Base-by-base conservation (phyloP, 2,797 vertebrate genomes). In the Synaphobranchus kaupii region DNA sequence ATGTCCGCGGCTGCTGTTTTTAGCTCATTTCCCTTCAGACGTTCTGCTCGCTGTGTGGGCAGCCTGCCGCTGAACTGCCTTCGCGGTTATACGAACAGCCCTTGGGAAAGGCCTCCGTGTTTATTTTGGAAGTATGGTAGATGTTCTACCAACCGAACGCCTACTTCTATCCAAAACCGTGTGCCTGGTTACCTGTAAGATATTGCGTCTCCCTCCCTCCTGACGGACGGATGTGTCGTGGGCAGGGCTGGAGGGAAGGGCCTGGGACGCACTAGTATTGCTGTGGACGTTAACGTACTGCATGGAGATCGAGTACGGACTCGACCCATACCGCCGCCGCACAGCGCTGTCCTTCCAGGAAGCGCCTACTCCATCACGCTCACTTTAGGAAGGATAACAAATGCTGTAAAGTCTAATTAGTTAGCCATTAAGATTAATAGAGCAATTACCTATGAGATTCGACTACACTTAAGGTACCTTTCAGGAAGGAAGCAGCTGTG, bases 361-460 rank as follows among this genome's bases (percentile, higher is more conserved):
- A 91, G 89, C 66, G 85, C 85, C 91, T 86, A 90, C 85, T 84
- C 83, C 88, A 73, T 86, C 78, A 82, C 89, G 87, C 90, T 86
- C 86, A 84, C 92, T 92, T 91, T 88, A 90, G 78, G 87, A 58
- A 89, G 84, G 86, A 89, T 80, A 87, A 84, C 71, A 87, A 86
- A 84, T 50, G 78, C 85, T 89, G 76, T 80, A 90, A 86, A 90
- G 87, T 92, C 88, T 93, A 94, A 94, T 94, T 93, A 92, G 91
- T 92, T 91, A 91, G 91, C 90, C 89, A 92, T 94, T 94, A 93
- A 89, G 91, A 94, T 92, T 92, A 89, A 92, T 90, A 84, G 87
- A 85, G 90, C 92, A 93, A 92, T 94, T 93, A 94, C 91, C 92
- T 87, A 66, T 89, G 86, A 86, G 88, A 92, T 91, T 89, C 86